Evolutionary conservation across 2,888 invertebrate species (phyloP), one percentile per base, ranked within the genome.

Genomic region (Dorcus hopei): DNA sequence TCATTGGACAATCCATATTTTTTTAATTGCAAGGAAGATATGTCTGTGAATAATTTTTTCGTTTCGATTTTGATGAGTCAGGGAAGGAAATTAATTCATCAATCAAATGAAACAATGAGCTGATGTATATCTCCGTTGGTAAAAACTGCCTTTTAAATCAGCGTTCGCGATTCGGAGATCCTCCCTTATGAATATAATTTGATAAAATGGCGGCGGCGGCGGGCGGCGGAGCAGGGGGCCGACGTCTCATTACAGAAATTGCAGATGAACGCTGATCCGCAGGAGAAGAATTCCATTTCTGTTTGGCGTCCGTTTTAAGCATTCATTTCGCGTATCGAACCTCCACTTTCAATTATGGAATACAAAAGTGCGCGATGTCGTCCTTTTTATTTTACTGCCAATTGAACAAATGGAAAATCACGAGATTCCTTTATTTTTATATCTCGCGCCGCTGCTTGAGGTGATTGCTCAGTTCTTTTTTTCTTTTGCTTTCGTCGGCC

Each of bases 181-280:
- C 14, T 41, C 7, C 41, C 14, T 41, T 41, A n/a, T 14, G 41
- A 14, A 41, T 41, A 45, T 45, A 45, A 45, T 45, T 45, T 45
- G 19, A 45, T 45, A 45, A 45, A 45, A 9, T 23, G 45, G 45
- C 45, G 14, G 50, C 45, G 14, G 50, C 9, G 9, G 38, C 50
- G 43, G 54, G 38, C 50, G 43, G 54, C 45, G 51, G 54, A 54
- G 26, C 33, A 49, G 58, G 26, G 19, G 26, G 26, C 4, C 26
- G 26, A 33, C 47, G 55, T 60, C 60, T 58, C 62, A 62, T 60
- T 62, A 60, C 58, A 54, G 42, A 60, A 62, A 62, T 62, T 59
- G 57, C 62, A 51, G 58, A 62, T 55, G 62, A 57, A 54, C 38
- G 45, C 19, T 23, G 50, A 42, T 45, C 45, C 45, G 45, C 26